Conservation (phyloP, 2,888 invertebrate genomes). For the Bimastos eiseni region DNA sequence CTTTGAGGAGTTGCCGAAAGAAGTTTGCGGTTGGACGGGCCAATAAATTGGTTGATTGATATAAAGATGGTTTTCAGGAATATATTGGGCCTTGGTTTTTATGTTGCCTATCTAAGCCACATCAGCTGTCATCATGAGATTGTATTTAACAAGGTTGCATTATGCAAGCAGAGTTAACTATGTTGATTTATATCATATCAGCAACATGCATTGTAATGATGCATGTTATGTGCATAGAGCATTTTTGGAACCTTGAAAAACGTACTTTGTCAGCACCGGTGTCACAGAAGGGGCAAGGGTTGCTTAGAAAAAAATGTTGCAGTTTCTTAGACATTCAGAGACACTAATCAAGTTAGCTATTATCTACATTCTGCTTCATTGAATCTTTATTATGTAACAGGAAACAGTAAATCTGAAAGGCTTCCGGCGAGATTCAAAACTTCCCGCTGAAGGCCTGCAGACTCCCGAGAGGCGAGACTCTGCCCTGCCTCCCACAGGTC, state of each 20-base stretch:
- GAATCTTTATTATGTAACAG: neutral
- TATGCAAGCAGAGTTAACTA: neutral
- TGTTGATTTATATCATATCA: neutral
- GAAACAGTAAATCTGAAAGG: constrained; percentile 6
- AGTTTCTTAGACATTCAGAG: neutral
- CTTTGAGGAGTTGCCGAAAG: neutral
- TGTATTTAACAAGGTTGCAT: neutral
- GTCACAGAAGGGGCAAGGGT: neutral
- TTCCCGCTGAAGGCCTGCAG: neutral
- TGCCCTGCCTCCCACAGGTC: neutral
- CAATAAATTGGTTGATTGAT: neutral
- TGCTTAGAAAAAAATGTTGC: neutral
- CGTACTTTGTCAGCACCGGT: too few relatives aligned
- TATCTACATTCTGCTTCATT: neutral
- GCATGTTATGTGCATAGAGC: too few relatives aligned
- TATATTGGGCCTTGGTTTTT: neutral
- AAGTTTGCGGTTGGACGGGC: neutral
- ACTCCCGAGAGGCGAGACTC: constrained; percentile 6
- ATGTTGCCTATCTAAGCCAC: neutral
- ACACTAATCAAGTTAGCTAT: neutral
- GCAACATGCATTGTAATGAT: neutral
- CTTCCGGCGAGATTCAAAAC: neutral
- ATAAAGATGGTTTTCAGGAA: neutral
- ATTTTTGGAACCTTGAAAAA: too few relatives aligned
- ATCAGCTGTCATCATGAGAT: neutral